Base-by-base conservation (phyloP, 2,113 vertebrate genomes). In the Ptilonorhynchus violaceus region DNA sequence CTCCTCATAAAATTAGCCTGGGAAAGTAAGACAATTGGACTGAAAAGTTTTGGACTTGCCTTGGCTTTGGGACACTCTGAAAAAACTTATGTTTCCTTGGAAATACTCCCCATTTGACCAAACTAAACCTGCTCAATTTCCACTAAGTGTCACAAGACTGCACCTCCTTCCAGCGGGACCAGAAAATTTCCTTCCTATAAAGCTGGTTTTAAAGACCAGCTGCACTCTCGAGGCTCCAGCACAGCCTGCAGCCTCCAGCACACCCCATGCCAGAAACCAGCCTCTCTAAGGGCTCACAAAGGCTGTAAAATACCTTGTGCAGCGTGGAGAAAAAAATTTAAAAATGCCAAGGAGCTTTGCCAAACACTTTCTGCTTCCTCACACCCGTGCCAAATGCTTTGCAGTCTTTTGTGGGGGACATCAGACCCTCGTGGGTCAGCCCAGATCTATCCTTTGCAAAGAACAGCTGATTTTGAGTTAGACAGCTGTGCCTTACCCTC, bases 251-350 rank as follows among this genome's bases (percentile, higher is more conserved):
- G 96, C 73, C 95, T 97, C 97, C 96, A 97, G 96, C 96, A 97
- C 92, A 88, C 83, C 90, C 91, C 90, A 96, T 95, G 98, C 98
- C 97, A 98, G 96, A 93, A 98, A 93, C 97, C 96, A 98, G 97
- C 92, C 94, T 97, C 98, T 97, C 97, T 91, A 95, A 30, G 53
- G 95, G 95, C 98, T 97, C 98, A 95, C 81, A 97, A 97, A 98
- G 97, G 95, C 98, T 97, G 97, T 97, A 98, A 98, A 98, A 98
- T 93, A 94, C 96, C 97, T 97, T 97, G 97, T 91, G 94, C 95
- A 56, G 93, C 33, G 35, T 53, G 21, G 76, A 77, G 73, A 25
- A 70, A 46, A 46, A 27, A 10, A 4, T 2, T 8, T 12, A 35
- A 88, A 88, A 64, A 74, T 62, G 60, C 82, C 75, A 64, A 66